Base-by-base conservation (phyloP, 2,113 vertebrate species). In the Charadrius vociferus region DNA sequence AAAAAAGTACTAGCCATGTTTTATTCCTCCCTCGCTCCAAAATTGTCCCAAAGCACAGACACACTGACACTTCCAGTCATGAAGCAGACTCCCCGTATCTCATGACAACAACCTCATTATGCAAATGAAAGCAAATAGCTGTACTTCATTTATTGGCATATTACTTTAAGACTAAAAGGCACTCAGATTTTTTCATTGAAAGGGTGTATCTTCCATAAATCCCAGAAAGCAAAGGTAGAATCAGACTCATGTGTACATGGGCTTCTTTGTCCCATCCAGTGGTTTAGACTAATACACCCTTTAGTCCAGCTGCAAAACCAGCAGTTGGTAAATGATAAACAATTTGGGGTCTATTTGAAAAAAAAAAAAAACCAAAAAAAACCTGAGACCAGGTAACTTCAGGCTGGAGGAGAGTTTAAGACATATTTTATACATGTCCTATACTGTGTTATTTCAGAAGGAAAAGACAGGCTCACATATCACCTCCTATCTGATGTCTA, bases 241-340 rank as follows among this genome's bases (percentile, higher is more conserved):
- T 62, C 37, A 36, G 27, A 52, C 23, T 86, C 34, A 10, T 0
- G 0, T n/a, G 36, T 83, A 36, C 14, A 0, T 88, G 71, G 24
- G 11, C 65, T 88, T 88, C 65, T 83, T 88, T 81, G 39, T 92
- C 80, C 59, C 59, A 88, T 19, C 14, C 75, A 67, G 47, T 59
- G 50, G 23, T 81, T 88, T 59, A 78, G 79, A 43, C 9, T 47
- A 83, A 66, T 67, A 71, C 10, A 88, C 34, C 16, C 67, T 80
- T 50, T 55, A 67, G 80, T n/a, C 29, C 47, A 86, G 29, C 20
- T 71, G 15, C 32, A 81, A 71, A 88, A 66, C 0, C 7, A 70
- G 15, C 29, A 74, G 3, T n/a, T 4, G 2, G 7, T n/a, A 74
- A 73, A 67, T 70, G 9, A 45, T 18, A 81, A 93, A 58, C 0